Evolutionary conservation across 2,797 vertebrate genomes (phyloP).

Genomic region (Diplodus puntazzo): DNA sequence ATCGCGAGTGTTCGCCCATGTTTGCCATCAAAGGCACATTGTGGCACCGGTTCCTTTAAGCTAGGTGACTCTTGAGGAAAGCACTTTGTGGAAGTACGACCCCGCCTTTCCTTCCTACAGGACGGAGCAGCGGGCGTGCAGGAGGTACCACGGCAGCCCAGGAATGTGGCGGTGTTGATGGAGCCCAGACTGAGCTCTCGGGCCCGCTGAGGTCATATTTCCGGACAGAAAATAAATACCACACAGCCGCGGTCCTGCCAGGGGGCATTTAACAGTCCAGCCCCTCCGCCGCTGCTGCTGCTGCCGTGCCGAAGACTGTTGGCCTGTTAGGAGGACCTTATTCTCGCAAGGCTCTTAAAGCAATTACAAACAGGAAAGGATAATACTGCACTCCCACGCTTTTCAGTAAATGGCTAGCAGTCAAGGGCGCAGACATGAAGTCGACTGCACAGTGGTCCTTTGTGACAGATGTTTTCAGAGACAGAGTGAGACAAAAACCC

Average conservation of each 20-base stretch:
- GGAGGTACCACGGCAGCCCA: slow-evolving; percentile 44
- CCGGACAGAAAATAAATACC: slow-evolving; percentile 79
- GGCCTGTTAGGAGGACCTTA: slow-evolving; percentile 58
- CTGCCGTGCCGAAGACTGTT: slow-evolving; percentile 32
- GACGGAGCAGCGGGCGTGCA: slow-evolving; percentile 40
- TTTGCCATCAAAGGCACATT: slow-evolving; percentile 26
- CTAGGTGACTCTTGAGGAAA: slow-evolving; percentile 61
- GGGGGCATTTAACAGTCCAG: slow-evolving; percentile 64
- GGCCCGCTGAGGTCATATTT: slow-evolving; percentile 77
- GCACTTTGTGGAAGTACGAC: slow-evolving; percentile 43
- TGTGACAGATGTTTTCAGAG: slow-evolving; percentile 54
- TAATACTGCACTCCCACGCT: slow-evolving; percentile 72
- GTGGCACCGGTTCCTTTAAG: slow-evolving; percentile 27
- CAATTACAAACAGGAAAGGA: slow-evolving; percentile 80
- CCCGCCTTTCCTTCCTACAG: slow-evolving; percentile 79
- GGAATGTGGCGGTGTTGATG: slow-evolving; percentile 71
- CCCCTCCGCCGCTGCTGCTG: slow-evolving; percentile 30
- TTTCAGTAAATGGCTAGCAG: slow-evolving; percentile 66
- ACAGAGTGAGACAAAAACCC: slow-evolving; percentile 16
- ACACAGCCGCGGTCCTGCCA: slow-evolving; percentile 54
- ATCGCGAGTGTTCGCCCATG: not conserved
- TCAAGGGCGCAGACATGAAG: slow-evolving; percentile 38
- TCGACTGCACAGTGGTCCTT: slow-evolving; percentile 55
- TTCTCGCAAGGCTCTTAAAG: slow-evolving; percentile 70
- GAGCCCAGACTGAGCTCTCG: slow-evolving; percentile 56